Conservation (phyloP, 1,140 invertebrate species). For the Coenobita brevimanus region DNA sequence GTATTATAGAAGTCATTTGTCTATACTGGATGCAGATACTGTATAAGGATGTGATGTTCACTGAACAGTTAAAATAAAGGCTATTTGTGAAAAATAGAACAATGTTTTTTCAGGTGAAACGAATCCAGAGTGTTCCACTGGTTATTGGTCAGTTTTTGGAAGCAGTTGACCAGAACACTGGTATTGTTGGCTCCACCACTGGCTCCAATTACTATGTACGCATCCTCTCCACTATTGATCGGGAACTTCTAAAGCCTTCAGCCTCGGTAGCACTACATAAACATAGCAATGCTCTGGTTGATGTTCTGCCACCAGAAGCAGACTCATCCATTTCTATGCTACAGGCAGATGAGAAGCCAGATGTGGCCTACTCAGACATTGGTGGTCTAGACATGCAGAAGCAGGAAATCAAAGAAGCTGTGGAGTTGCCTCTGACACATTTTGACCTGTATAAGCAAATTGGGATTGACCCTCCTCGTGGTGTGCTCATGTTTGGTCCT, state of each 20-base stretch:
- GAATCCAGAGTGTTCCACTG: conserved; percentile 97
- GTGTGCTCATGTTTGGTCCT: conserved; percentile 98
- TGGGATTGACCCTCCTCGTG: conserved; percentile 95
- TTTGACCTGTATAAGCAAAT: conserved; percentile 99
- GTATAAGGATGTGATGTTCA: too few relatives aligned
- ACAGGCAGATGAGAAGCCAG: conserved; percentile 96
- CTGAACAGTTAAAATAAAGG: too few relatives aligned
- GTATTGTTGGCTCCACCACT: conserved; percentile 90
- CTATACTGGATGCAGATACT: too few relatives aligned
- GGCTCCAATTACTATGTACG: conserved; percentile 98
- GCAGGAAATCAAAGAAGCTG: conserved; percentile 98
- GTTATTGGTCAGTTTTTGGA: conserved; percentile 99
- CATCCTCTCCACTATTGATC: conserved; percentile 91
- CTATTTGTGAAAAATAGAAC: not conserved
- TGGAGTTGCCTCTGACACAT: conserved; percentile 97
- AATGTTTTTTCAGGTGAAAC: conserved; percentile 82
- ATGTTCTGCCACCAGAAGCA: conserved; percentile 98
- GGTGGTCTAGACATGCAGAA: conserved; percentile 99
- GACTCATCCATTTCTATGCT: conserved; percentile 98
- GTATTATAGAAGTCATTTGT: too few relatives aligned
- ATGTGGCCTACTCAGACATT: conserved; percentile 97
- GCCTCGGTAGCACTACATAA: conserved; percentile 98
- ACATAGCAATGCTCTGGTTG: conserved; percentile 97
- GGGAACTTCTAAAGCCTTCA: conserved; percentile 95
- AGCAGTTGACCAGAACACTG: conserved; percentile 98